Percentiles rank a stretch among this genome's conserved stretches.
phyloP scores from a whole-genome alignment of 2,888 invertebrate species.

The Sphaeridia pumilis region DNA sequence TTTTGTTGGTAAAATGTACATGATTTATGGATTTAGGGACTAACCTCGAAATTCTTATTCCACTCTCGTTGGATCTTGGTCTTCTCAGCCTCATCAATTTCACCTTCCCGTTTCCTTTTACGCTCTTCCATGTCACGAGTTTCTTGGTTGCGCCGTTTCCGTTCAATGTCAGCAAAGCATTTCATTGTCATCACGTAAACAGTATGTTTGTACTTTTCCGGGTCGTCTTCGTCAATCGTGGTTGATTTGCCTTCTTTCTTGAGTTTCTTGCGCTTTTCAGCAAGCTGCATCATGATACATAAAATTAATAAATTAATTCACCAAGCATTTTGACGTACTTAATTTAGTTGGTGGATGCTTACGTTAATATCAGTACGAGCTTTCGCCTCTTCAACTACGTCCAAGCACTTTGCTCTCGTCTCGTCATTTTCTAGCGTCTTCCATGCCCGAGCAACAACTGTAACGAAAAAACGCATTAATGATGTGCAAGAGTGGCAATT shows the following conservation, averaged over 20 bases:
- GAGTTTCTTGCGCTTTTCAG: conserved; percentile 83
- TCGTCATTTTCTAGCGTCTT: conserved; percentile 91
- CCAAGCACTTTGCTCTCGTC: conserved; percentile 82
- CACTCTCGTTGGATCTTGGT: conserved; percentile 85
- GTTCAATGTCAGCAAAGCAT: conserved; percentile 88
- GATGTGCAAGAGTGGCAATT: too few species aligned
- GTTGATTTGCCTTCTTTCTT: conserved; percentile 69
- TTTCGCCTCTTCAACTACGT: conserved; percentile 94
- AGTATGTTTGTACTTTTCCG: conserved; percentile 60
- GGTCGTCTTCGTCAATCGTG: conserved; percentile 59
- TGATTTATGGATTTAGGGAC: conserved; percentile 3
- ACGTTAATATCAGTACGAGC: conserved; percentile 88
- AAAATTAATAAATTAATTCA: background rate
- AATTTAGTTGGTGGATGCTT: conserved; percentile 33
- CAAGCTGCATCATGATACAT: conserved; percentile 50
- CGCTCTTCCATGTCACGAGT: conserved; percentile 84
- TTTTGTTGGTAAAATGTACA: background rate
- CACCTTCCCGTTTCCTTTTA: conserved; percentile 84
- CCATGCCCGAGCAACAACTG: conserved; percentile 85
- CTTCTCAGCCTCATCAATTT: conserved; percentile 84
- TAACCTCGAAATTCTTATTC: conserved; percentile 95
- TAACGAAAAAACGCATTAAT: conserved; percentile 24
- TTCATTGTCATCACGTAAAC: conserved; percentile 99
- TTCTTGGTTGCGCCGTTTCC: conserved; percentile 73
- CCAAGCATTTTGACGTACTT: background rate